phyloP scores from a whole-genome alignment of 2,113 vertebrate genomes.

The Festucalex cinctus region DNA sequence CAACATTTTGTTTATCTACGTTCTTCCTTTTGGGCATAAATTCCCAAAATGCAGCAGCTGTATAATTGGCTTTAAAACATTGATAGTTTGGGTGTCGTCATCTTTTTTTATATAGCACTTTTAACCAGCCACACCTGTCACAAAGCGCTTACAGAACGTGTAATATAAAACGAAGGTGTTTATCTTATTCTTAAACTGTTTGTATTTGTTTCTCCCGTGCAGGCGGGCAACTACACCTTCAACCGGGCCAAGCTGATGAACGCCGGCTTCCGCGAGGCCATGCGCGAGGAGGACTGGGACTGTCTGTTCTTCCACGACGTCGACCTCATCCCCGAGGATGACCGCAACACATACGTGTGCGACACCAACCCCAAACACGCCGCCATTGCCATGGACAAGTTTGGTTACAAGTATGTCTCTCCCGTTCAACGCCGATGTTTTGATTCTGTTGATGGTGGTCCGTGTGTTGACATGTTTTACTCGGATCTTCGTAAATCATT shows the following conservation, averaged over 20 bases:
- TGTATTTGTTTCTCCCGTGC: neutral
- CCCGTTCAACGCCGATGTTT: neutral
- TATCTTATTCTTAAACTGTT: neutral
- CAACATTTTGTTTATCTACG: too few species aligned
- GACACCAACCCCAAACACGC: slow-evolving; percentile 76
- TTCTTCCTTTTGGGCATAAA: too few species aligned
- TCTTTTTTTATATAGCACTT: too few species aligned
- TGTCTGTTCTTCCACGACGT: slow-evolving; percentile 82
- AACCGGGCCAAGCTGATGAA: slow-evolving; percentile 80
- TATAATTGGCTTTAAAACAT: too few species aligned
- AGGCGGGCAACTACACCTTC: slow-evolving; percentile 77
- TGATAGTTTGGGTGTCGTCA: too few species aligned
- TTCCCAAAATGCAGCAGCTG: too few species aligned
- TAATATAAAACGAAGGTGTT: neutral
- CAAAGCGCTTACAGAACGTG: too few species aligned
- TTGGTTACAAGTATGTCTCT: slow-evolving; percentile 78
- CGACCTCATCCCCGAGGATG: slow-evolving; percentile 81
- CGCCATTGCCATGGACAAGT: slow-evolving; percentile 83
- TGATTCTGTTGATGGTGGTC: neutral
- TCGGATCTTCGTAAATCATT: too few species aligned
- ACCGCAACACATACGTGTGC: slow-evolving; percentile 76
- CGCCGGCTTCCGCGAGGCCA: slow-evolving; percentile 80
- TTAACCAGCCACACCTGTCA: too few species aligned
- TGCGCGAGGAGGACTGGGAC: slow-evolving; percentile 81
- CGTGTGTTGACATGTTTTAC: neutral